A percentile compares a stretch with the other conserved stretches of the same genome.
Evolutionary conservation across 2,888 invertebrate species (phyloP).

Genomic region (Ommatoiulus sabulosus): DNA sequence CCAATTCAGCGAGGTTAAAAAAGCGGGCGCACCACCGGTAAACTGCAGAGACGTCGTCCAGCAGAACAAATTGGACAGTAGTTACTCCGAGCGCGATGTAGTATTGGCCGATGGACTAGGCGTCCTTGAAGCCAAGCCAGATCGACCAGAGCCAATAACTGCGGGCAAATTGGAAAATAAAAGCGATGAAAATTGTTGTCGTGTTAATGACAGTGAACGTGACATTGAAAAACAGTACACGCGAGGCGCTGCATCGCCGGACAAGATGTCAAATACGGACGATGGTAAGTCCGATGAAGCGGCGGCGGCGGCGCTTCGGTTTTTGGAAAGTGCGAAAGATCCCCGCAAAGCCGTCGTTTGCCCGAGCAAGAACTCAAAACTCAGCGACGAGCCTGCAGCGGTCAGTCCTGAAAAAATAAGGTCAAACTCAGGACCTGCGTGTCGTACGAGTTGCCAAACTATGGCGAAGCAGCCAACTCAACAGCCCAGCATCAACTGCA

Average conservation of each 20-base stretch:
- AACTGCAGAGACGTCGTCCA: no score
- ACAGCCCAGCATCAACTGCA: neutral
- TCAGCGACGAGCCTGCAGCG: neutral
- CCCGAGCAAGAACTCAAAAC: neutral
- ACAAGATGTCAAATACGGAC: neutral
- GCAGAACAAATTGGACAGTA: neutral
- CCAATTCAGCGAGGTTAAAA: neutral
- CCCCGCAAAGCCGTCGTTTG: neutral
- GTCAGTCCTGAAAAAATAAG: neutral
- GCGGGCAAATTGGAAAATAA: neutral
- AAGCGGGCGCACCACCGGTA: neutral
- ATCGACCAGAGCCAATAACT: neutral
- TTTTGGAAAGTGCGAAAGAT: neutral
- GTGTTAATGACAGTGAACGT: neutral
- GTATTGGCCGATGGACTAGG: neutral
- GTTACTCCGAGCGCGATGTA: neutral
- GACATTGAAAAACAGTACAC: no score
- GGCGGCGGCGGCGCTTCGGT: neutral
- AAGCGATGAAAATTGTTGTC: neutral
- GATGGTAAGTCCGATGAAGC: neutral
- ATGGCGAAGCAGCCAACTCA: neutral
- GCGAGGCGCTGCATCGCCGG: neutral
- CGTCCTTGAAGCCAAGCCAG: neutral
- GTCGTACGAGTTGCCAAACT: no score
- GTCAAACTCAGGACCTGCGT: neutral